Conservation (phyloP, 2,888 invertebrate genomes). For the Microctonus brassicae region DNA sequence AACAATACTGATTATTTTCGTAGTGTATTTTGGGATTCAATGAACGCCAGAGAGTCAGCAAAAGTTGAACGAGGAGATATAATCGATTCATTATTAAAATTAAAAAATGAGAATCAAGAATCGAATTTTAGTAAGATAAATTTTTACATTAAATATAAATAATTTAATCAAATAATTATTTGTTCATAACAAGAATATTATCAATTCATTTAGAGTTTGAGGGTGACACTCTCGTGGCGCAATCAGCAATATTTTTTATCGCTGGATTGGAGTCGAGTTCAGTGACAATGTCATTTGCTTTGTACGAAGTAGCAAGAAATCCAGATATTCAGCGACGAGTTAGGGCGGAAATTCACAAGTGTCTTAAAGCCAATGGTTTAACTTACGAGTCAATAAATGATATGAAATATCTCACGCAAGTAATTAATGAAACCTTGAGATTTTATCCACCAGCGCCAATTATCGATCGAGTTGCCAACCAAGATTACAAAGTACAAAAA, state of each 20-base stretch:
- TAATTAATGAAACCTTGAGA: constrained; percentile 57
- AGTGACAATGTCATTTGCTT: constrained; percentile 51
- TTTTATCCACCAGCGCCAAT: constrained; percentile 59
- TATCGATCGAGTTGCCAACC: constrained; percentile 52
- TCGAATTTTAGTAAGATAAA: constrained; percentile 50
- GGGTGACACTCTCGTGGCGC: constrained; percentile 56
- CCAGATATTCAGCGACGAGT: constrained; percentile 53
- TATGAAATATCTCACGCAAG: constrained; percentile 59
- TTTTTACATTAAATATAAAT: not conserved
- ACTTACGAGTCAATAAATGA: constrained; percentile 54
- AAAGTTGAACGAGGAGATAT: constrained; percentile 57
- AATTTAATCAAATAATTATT: not conserved
- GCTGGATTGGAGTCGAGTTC: constrained; percentile 58
- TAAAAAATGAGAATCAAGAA: constrained; percentile 52
- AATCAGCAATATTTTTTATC: constrained; percentile 57
- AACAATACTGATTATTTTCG: constrained; percentile 52
- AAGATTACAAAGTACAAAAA: constrained; percentile 55
- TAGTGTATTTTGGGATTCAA: constrained; percentile 57
- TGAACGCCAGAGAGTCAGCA: constrained; percentile 52
- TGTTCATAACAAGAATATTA: not conserved
- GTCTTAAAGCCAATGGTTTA: constrained; percentile 41
- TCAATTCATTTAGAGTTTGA: constrained; percentile 49
- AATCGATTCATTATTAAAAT: constrained; percentile 55
- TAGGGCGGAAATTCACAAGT: constrained; percentile 51
- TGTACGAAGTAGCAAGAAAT: constrained; percentile 56